A percentile compares a stretch with the other conserved stretches of the same genome.
These are phyloP conservation scores for Drosophila elegans DNA, from an alignment of 1,140 invertebrate species.

Conservation along the genomic window DNA sequence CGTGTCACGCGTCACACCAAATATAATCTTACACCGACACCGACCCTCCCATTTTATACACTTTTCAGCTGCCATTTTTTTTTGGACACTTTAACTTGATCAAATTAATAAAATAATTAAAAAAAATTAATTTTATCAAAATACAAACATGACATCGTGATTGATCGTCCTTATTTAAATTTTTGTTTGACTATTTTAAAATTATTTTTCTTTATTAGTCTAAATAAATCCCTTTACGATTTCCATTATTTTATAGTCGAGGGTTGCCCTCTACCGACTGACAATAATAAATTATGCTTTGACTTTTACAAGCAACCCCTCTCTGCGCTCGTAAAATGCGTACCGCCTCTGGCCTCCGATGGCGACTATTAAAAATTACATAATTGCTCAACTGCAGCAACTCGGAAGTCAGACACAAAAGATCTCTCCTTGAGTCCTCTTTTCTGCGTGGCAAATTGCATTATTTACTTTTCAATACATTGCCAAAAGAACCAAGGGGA, in stretches of 20 bases:
- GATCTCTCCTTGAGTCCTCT: conserved; percentile 27
- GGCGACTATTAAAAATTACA: conserved; percentile 77
- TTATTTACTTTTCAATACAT: conserved; percentile 73
- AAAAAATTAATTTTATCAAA: too few relatives aligned
- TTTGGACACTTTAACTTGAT: too few relatives aligned
- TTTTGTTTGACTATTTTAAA: too few relatives aligned
- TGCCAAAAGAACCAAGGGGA: conserved; percentile 37
- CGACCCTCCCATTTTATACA: background rate
- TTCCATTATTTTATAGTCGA: conserved; percentile 47
- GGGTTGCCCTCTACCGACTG: conserved; percentile 45
- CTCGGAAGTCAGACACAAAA: conserved; percentile 45
- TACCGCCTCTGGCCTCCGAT: conserved; percentile 45
- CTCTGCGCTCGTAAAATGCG: conserved; percentile 49
- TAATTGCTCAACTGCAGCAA: conserved; percentile 74
- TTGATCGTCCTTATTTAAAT: too few relatives aligned
- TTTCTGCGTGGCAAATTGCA: conserved; percentile 69
- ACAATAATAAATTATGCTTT: conserved; percentile 77
- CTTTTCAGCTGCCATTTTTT: background rate
- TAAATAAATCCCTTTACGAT: conserved; percentile 53
- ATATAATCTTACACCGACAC: background rate
- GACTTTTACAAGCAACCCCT: conserved; percentile 64
- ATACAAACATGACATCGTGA: too few relatives aligned
- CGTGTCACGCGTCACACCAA: conserved; percentile 48
- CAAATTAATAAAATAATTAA: too few relatives aligned
- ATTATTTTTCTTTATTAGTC: too few relatives aligned